Evolutionary conservation across 1,140 invertebrate genomes (phyloP), one percentile per base, ranked within the genome.

Genomic region (Riptortus pedestris): DNA sequence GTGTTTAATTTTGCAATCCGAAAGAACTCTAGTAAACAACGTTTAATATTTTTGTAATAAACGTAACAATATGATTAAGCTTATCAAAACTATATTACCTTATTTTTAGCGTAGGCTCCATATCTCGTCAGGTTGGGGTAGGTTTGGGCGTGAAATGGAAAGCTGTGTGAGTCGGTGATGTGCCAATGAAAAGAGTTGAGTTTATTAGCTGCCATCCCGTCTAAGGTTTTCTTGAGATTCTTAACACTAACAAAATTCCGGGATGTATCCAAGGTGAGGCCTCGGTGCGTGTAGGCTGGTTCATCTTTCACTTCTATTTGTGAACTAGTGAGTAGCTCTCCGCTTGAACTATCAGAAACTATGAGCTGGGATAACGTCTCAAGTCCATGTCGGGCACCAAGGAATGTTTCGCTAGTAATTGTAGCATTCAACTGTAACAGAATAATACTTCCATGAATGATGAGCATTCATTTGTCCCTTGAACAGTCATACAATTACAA

Each of bases 121-220:
- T 84, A 80, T 69, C 81, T 80, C 0, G 81, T 80, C 12, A 93
- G 73, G 45, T 85, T 74, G 0, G 90, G 89, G 47, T 79, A 79
- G 7, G 80, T 81, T 69, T 78, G 78, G 0, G 87, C 82, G 26
- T 83, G 81, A 59, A 90, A 83, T 0, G 90, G 89, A 70, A 93
- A 92, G 69, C 88, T 91, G 22, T 92, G 89, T 0, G 85, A 84
- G 72, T 93, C 90, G 0, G 88, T 91, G n/a, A 93, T 88, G 68
- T 93, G 90, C 88, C 89, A 92, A 69, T 93, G 90, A 72, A 93
- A 87, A 0, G 85, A 84, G 71, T 93, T 93, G 33, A 93, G 70
- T 70, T 93, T 93, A 12, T 83, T 84, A 70, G 83, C 78, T 0
- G 83, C 83, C 88, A 93, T 91, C 0, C 79, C 89, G 69, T 90